Percentiles rank a stretch among this genome's conserved stretches.
Conservation (phyloP, 2,113 vertebrate genomes). For the Athene cunicularia region DNA sequence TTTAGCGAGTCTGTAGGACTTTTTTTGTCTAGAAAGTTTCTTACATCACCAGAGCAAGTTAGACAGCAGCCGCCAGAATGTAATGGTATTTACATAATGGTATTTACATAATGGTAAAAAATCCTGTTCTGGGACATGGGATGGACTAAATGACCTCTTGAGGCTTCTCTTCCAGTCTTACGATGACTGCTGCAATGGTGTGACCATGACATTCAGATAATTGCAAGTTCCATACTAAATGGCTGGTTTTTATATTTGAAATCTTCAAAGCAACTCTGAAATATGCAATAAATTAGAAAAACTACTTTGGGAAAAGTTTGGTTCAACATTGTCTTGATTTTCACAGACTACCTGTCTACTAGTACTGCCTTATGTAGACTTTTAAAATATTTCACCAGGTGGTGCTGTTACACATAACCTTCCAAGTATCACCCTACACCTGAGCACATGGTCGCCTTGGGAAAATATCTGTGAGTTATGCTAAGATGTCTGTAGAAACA, state of each 20-base stretch:
- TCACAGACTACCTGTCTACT: not conserved
- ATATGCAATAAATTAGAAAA: not conserved
- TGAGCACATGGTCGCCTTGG: not conserved
- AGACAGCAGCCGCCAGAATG: not conserved
- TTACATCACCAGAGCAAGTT: not conserved
- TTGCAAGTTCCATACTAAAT: not conserved
- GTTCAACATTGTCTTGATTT: not conserved
- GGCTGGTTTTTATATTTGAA: not conserved
- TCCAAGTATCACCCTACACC: not conserved
- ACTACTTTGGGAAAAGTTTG: not conserved
- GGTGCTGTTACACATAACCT: constrained; percentile 53
- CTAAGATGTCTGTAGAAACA: not conserved
- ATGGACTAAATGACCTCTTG: not conserved
- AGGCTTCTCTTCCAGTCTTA: not conserved
- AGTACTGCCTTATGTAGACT: not conserved
- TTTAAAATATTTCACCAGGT: constrained; percentile 38
- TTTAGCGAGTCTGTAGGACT: not conserved
- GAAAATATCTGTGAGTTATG: not conserved
- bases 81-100: not conserved
- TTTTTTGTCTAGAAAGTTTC: not conserved
- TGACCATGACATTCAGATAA: not conserved
- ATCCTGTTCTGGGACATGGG: not conserved
- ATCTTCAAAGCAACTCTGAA: not conserved
- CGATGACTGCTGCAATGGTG: not conserved
- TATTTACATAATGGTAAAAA: not conserved